These are phyloP conservation scores for Shinisaurus crocodilurus DNA, from an alignment of 2,113 vertebrate genomes.

Conservation along the genomic window DNA sequence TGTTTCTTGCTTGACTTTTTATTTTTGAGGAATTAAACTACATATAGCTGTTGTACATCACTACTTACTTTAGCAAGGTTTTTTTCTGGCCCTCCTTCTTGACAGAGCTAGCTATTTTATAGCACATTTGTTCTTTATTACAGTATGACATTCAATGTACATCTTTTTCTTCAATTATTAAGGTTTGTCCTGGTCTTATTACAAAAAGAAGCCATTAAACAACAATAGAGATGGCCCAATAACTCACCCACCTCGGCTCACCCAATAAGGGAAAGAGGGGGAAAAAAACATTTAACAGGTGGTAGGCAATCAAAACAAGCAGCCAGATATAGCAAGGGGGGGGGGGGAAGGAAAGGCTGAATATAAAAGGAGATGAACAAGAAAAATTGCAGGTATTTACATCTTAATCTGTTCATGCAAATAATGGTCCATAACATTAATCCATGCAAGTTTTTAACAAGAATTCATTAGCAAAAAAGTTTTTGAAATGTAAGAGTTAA, in stretches of 20 bases:
- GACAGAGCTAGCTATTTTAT: neutral
- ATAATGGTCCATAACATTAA: conserved; percentile 32
- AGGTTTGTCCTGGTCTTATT: neutral
- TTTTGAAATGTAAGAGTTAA: neutral
- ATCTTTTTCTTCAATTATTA: neutral
- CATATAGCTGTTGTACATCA: conserved; percentile 16
- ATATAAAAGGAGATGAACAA: neutral
- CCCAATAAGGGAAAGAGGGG: neutral
- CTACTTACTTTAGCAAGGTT: neutral
- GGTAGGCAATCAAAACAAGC: neutral
- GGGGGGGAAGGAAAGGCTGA: neutral
- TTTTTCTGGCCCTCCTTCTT: conserved; percentile 26
- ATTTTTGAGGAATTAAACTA: neutral
- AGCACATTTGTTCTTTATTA: conserved; percentile 34
- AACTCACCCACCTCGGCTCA: neutral
- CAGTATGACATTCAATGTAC: conserved; percentile 39
- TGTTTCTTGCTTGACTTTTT: neutral
- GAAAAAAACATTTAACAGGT: neutral
- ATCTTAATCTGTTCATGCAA: neutral
- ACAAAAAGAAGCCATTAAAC: neutral
- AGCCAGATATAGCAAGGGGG: neutral
- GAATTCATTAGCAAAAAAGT: conserved; percentile 1
- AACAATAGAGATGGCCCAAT: neutral
- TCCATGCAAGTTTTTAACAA: conserved; percentile 16
- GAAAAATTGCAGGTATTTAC: too few relatives aligned